Percentiles rank a stretch among this genome's conserved stretches.
These are phyloP conservation scores for Butorides virescens DNA, from an alignment of 2,113 vertebrate genomes.

Conservation along the genomic window DNA sequence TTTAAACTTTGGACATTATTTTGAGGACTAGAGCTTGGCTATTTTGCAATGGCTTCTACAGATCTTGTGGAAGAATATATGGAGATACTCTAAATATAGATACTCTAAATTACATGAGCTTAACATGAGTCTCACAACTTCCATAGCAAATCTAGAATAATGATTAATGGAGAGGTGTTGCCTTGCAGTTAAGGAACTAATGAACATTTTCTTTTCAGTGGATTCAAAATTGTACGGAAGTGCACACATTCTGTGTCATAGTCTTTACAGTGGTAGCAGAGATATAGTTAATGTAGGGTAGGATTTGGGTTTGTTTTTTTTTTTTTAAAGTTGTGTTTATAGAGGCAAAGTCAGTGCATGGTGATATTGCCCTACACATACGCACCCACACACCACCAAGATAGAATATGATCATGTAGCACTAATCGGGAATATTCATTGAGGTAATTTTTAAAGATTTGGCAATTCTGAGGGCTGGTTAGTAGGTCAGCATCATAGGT, in stretches of 20 bases:
- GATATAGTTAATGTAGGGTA: background rate
- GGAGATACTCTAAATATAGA: background rate
- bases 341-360: background rate
- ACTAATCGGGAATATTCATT: background rate
- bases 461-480: background rate
- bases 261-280: background rate
- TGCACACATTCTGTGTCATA: background rate
- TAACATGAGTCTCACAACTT: background rate
- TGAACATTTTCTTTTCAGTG: background rate
- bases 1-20: background rate
- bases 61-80: background rate
- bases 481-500: background rate
- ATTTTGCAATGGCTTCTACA: background rate
- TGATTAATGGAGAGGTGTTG: background rate
- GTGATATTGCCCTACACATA: no score
- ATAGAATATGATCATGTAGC: background rate
- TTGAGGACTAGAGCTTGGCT: background rate
- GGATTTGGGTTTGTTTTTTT: no score
- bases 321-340: conserved; percentile 7
- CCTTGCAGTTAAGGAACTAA: background rate
- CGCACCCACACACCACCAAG: no score
- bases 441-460: background rate
- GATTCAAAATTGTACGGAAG: background rate
- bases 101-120: background rate
- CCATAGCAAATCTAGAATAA: background rate